These are phyloP conservation scores for Cavia aperea DNA, from an alignment of 2,113 vertebrate genomes.

Conservation along the genomic window DNA sequence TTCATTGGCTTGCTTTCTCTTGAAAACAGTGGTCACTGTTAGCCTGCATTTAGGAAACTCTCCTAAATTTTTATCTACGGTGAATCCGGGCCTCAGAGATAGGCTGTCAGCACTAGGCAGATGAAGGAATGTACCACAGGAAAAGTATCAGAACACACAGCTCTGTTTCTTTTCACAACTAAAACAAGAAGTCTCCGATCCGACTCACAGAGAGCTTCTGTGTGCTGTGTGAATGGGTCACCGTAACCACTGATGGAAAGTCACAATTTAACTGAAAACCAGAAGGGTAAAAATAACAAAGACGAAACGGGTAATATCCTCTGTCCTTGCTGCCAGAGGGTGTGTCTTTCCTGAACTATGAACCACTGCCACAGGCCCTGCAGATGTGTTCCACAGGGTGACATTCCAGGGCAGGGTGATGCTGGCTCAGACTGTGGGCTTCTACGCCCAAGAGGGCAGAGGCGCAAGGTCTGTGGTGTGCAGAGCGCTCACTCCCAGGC, in stretches of 20 bases:
- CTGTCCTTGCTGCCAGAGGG: slow-evolving; percentile 48
- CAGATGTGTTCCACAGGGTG: slow-evolving; percentile 4
- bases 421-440: neutral
- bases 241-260: slow-evolving; percentile 44
- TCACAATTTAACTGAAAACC: slow-evolving; percentile 57
- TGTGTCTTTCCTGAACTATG: slow-evolving; percentile 49
- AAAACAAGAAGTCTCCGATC: slow-evolving; percentile 47
- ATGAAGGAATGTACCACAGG: neutral
- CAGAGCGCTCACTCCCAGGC: neutral
- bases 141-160: neutral
- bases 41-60: neutral
- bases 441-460: neutral
- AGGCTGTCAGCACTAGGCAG: neutral
- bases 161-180: slow-evolving; percentile 4
- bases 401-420: neutral
- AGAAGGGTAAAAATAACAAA: slow-evolving; percentile 62
- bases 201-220: slow-evolving; percentile 45
- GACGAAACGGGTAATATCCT: slow-evolving; percentile 50
- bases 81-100: neutral
- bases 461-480: too few species aligned
- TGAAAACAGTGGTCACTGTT: neutral
- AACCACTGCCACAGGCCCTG: slow-evolving; percentile 42
- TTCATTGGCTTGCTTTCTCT: neutral
- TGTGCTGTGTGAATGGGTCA: slow-evolving; percentile 33
- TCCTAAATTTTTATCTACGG: neutral